These are phyloP conservation scores for Chirona hameri DNA, from an alignment of 2,888 invertebrate species.

Conservation along the genomic window DNA sequence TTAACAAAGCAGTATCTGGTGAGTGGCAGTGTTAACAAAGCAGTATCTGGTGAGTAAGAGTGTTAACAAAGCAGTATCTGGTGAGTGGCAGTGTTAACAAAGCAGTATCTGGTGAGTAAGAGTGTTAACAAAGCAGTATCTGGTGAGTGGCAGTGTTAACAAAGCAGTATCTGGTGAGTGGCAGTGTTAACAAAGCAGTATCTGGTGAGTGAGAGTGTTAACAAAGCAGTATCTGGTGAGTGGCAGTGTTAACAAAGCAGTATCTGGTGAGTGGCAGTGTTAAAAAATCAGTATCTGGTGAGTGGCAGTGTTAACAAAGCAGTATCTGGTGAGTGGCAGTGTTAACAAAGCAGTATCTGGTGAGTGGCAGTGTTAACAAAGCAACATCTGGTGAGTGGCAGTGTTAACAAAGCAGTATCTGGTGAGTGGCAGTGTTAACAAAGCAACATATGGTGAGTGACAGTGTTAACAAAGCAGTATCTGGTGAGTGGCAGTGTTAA, in stretches of 20 bases:
- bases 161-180: slow-evolving; percentile 66
- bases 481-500: slow-evolving; percentile 53
- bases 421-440: slow-evolving; percentile 50
- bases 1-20: no score
- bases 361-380: slow-evolving; percentile 44
- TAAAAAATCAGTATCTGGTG: slow-evolving; percentile 70
- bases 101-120: slow-evolving; percentile 63
- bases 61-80: no score
- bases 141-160: no score
- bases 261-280: no score
- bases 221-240: slow-evolving; percentile 67
- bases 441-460: no score
- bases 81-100: no score
- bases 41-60: slow-evolving; percentile 60
- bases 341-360: slow-evolving; percentile 70
- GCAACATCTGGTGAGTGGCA: no score
- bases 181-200: not conserved
- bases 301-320: slow-evolving; percentile 38
- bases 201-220: no score
- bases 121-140: not conserved
- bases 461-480: slow-evolving; percentile 68
- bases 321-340: no score
- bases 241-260: not conserved
- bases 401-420: slow-evolving; percentile 68
- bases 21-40: no score